Conservation (phyloP, 2,113 vertebrate species). For the Poecile atricapillus region DNA sequence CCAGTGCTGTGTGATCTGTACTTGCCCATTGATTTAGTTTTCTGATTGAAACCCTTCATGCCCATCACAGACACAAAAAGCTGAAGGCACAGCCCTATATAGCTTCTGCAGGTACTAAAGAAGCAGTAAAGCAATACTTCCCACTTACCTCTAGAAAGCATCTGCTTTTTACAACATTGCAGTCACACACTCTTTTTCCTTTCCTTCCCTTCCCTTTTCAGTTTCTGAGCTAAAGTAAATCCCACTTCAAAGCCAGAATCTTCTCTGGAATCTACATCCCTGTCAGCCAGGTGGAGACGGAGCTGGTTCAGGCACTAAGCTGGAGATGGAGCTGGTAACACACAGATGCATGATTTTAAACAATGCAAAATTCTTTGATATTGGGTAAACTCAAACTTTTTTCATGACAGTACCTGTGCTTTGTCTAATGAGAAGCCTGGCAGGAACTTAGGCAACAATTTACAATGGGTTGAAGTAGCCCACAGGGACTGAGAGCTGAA, state of each 20-base stretch:
- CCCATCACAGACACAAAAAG: neutral
- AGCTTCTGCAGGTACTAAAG: neutral
- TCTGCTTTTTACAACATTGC: neutral
- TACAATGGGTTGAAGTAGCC: rapidly evolving
- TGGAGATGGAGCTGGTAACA: neutral
- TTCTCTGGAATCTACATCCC: neutral
- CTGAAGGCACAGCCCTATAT: neutral
- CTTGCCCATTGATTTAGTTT: neutral
- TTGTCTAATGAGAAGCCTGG: neutral
- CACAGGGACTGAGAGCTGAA: neutral
- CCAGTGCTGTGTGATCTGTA: neutral
- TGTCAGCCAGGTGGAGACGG: neutral
- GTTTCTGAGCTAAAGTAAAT: neutral
- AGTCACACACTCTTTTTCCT: neutral
- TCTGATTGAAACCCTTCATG: neutral
- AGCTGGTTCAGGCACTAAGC: neutral
- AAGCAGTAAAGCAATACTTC: neutral
- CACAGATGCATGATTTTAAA: neutral
- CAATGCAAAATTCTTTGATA: neutral
- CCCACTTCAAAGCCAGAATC: neutral
- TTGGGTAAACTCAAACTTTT: neutral
- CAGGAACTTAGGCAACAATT: neutral
- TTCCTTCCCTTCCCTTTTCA: neutral
- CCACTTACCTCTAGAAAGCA: neutral
- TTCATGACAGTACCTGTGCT: neutral